Base-by-base conservation (phyloP, 2,797 vertebrate species). In the Diglossa cyanea region DNA sequence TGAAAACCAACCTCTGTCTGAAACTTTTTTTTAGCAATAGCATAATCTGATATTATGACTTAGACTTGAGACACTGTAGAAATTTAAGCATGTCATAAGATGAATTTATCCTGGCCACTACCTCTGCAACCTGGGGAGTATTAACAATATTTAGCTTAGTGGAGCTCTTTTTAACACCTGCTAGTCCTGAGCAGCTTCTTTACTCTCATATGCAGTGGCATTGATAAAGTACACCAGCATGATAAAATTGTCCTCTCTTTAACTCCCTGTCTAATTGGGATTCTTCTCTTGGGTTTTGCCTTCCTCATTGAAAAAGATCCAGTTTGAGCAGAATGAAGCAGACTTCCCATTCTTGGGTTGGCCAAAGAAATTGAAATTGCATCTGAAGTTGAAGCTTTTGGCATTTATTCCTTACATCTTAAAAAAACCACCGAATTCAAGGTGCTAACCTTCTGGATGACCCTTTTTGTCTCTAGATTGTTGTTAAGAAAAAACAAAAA, bases 331-430 rank as follows among this genome's bases (percentile, higher is more conserved):
- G 25, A 86, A 73, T 10, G n/a, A 60, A 60, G 2, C 28, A 80
- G 30, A 28, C 2, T 61, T 79, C 30, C 9, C 39, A 39, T 13
- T 12, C 11, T 42, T 58, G 42, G 23, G 1, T 2, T 37, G n/a
- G 16, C 20, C 25, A 88, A 55, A 53, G 19, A 5, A 37, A 57
- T 33, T 35, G 54, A 33, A 54, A n/a, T n/a, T 8, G 8, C 3
- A 19, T 8, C 12, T 40, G 20, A 71, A 86, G 20, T 11, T 19
- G 10, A 71, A 77, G 6, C 0, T 65, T 71, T 61, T 40, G 12
- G 3, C 2, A 15, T 15, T 5, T 57, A 53, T 50, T 74, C 11
- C 7, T 54, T 37, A 13, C 0, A 0, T 42, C 19, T 71, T 28
- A 40, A 5, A 75, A 75, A 92, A 72, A n/a, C 5, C 4, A 73